phyloP scores from a whole-genome alignment of 1,140 invertebrate genomes.

The Ectropis grisescens region DNA sequence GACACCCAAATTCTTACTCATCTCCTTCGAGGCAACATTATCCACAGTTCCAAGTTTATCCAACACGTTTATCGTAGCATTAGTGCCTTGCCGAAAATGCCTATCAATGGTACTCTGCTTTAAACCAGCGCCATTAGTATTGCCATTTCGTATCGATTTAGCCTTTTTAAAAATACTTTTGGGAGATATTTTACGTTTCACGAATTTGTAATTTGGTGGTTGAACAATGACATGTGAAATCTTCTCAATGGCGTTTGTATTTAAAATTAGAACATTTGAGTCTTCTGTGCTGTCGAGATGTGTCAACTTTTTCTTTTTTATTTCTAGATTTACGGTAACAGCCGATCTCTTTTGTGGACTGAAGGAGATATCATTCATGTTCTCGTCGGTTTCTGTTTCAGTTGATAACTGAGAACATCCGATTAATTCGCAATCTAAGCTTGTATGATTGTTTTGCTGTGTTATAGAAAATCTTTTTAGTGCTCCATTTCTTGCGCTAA shows the following conservation, averaged over 20 bases:
- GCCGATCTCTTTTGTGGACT: conserved; percentile 22
- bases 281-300: conserved; percentile 23
- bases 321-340: conserved; percentile 47
- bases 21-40: conserved; percentile 19
- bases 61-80: too few species aligned
- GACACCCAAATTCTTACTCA: conserved; percentile 41
- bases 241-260: conserved; percentile 51
- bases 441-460: conserved; percentile 20
- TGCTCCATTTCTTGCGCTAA: conserved; percentile 27
- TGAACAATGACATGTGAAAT: conserved; percentile 53
- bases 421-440: conserved; percentile 30
- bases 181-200: conserved; percentile 38
- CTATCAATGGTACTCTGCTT: conserved; percentile 34
- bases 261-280: conserved; percentile 58
- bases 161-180: conserved; percentile 31
- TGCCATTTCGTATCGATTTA: too few species aligned
- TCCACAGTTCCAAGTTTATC: neutral
- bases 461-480: conserved; percentile 28
- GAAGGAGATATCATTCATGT: conserved; percentile 12
- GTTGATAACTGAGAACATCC: conserved; percentile 21
- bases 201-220: conserved; percentile 58
- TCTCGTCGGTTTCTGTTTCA: conserved; percentile 13
- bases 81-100: conserved; percentile 28
- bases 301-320: conserved; percentile 48
- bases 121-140: too few species aligned